A percentile compares a stretch with the other conserved stretches of the same genome.
These are phyloP conservation scores for Gandaritis pyraliata DNA, from an alignment of 2,888 invertebrate genomes.

Conservation along the genomic window DNA sequence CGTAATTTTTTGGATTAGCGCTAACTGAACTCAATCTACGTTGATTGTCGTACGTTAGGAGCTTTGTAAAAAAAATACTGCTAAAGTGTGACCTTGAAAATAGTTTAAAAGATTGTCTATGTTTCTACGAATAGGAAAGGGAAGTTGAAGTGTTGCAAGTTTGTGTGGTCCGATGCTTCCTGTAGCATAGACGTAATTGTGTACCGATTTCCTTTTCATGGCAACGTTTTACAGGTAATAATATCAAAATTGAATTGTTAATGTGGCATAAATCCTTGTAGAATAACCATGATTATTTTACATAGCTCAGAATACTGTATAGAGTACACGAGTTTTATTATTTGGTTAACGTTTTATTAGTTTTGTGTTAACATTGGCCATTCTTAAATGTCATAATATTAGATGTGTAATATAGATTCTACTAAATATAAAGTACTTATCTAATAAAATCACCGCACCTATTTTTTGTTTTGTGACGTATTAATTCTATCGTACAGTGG, in stretches of 20 bases:
- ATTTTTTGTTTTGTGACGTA: conserved; percentile 60
- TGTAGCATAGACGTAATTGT: conserved; percentile 37
- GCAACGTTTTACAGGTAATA: conserved; percentile 30
- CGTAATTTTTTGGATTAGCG: conserved; percentile 54
- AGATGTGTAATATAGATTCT: conserved; percentile 77
- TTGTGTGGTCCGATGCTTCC: conserved; percentile 30
- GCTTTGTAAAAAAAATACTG: conserved; percentile 43
- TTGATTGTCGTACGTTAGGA: conserved; percentile 49
- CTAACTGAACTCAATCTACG: conserved; percentile 56
- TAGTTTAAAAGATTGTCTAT: conserved; percentile 28
- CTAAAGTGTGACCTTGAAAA: conserved; percentile 37
- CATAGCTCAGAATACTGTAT: conserved; percentile 49
- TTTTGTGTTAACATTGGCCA: conserved; percentile 70
- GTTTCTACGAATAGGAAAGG: conserved; percentile 30
- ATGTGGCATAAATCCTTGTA: conserved; percentile 59
- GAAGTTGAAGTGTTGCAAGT: conserved; percentile 11
- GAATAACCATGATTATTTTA: conserved; percentile 39
- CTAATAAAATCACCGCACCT: conserved; percentile 54
- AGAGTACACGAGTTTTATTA: conserved; percentile 56
- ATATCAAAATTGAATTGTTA: conserved; percentile 43
- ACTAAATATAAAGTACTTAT: conserved; percentile 62
- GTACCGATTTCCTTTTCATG: conserved; percentile 26
- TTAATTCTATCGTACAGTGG: conserved; percentile 48
- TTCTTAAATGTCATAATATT: conserved; percentile 76
- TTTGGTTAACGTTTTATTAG: conserved; percentile 55